phyloP scores from a whole-genome alignment of 2,113 vertebrate genomes.

The Asarcornis scutulata region DNA sequence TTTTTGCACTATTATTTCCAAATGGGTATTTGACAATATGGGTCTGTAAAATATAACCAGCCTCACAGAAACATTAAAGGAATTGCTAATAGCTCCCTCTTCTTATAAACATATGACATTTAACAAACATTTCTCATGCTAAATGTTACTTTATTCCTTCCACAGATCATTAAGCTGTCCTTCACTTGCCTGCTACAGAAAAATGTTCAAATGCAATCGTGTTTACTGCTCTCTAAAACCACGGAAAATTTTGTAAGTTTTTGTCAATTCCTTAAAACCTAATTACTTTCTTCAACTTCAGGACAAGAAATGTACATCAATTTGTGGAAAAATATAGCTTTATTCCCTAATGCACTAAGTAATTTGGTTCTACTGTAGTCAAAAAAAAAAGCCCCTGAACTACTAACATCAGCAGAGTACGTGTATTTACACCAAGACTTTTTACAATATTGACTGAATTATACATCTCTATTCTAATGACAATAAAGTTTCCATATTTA shows the following conservation, averaged over 20 bases:
- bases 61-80: slow-evolving; percentile 23
- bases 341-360: background rate
- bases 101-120: slow-evolving; percentile 45
- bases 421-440: background rate
- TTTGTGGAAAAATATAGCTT: background rate
- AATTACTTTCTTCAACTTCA: slow-evolving; percentile 51
- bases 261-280: slow-evolving; percentile 43
- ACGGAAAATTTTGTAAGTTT: background rate
- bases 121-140: slow-evolving; percentile 61
- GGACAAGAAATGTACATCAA: background rate
- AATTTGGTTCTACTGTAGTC: background rate
- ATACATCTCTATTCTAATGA: background rate
- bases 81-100: slow-evolving; percentile 45
- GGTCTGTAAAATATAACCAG: slow-evolving; percentile 15
- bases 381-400: background rate
- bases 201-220: background rate
- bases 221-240: slow-evolving; percentile 49
- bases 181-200: slow-evolving; percentile 48
- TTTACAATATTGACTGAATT: background rate
- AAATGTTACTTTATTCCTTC: slow-evolving; percentile 56
- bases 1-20: slow-evolving; percentile 14
- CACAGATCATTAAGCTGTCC: slow-evolving; percentile 62
- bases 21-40: slow-evolving; percentile 18
- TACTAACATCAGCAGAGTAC: background rate
- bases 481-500: background rate